Base-by-base conservation (phyloP, 2,888 invertebrate genomes). In the Eurytoma californica region DNA sequence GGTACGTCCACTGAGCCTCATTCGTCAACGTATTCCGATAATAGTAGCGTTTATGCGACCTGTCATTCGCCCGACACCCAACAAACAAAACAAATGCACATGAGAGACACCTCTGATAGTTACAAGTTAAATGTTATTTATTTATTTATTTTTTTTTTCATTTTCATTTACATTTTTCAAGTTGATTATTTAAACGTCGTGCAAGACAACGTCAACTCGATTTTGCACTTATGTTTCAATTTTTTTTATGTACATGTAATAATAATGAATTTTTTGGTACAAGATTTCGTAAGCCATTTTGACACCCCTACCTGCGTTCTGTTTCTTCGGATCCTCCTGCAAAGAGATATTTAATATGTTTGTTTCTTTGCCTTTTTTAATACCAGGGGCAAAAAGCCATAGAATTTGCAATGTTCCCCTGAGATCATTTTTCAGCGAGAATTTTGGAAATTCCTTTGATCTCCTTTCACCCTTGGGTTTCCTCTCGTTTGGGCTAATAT, bases 1-100 rank as follows among this genome's bases (percentile, higher is more conserved):
- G 93, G 88, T 92, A 94, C 83, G 93, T 93, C 94, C 94, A 94
- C 87, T 93, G 94, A 68, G 92, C 92, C 82, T 92, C 92, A 53
- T 93, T 93, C 39, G 92, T 93, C 81, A 88, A 86, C 81, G 91
- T 88, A 88, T 94, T 93, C 87, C 92, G 92, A 91, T 94, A 94
- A 91, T 92, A 94, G 91, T 94, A 94, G 84, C 94, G 92, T 90
- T 93, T 93, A 91, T 93, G 92, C 85, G 91, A 91, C 91, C 94
- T 94, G 92, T 89, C 68, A 70, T 58, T 84, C 87, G 86, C 86
- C 86, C 82, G 30, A 53, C 68, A 73, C 76, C 81, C 79, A 82
- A 82, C 79, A 81, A 78, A 80, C 70, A 80, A 80, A 80, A 78
- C n/a, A 82, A 63, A 82, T 63, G 55, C 18, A 55, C 70, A 83